Evolutionary conservation across 2,797 vertebrate genomes (phyloP).

Genomic region (Adelosebastes latens): DNA sequence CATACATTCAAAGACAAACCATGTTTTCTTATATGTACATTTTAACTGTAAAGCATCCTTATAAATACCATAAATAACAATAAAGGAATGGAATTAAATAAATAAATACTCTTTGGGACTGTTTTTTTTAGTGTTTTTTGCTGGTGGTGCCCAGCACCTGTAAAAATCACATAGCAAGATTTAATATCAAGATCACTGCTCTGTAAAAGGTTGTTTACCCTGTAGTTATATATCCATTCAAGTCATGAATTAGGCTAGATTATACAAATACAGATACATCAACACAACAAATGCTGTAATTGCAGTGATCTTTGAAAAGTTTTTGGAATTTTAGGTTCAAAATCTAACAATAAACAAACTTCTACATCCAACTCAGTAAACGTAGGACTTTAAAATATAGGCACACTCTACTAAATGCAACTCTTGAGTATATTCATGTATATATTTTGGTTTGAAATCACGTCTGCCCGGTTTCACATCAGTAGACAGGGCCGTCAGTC

Average conservation of each 20-base stretch:
- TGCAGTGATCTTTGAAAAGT: not conserved
- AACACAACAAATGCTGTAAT: not conserved
- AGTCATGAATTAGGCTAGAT: constrained; percentile 35
- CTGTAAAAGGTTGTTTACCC: constrained; percentile 47
- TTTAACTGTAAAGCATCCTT: constrained; percentile 48
- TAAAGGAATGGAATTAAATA: constrained; percentile 81
- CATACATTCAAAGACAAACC: constrained; percentile 68
- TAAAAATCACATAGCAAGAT: constrained; percentile 40
- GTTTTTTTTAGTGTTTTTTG: constrained; percentile 41
- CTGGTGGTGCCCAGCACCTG: constrained; percentile 78
- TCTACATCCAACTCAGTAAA: constrained; percentile 6
- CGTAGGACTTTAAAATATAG: constrained; percentile 1
- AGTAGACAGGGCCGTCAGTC: constrained; percentile 15
- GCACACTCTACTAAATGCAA: constrained; percentile 22
- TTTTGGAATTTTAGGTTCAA: constrained; percentile 8
- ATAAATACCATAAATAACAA: constrained; percentile 86
- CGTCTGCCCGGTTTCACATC: constrained; percentile 17
- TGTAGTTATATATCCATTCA: constrained; percentile 51
- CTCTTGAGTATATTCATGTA: constrained; percentile 4
- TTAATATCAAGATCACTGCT: constrained; percentile 24
- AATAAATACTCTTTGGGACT: constrained; percentile 81
- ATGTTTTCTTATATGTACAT: constrained; percentile 56
- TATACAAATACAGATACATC: constrained; percentile 15
- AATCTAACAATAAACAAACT: constrained; percentile 2
- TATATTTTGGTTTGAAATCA: not conserved